These are phyloP conservation scores for Oreochromis mossambicus DNA, from an alignment of 2,797 vertebrate species.

Conservation along the genomic window DNA sequence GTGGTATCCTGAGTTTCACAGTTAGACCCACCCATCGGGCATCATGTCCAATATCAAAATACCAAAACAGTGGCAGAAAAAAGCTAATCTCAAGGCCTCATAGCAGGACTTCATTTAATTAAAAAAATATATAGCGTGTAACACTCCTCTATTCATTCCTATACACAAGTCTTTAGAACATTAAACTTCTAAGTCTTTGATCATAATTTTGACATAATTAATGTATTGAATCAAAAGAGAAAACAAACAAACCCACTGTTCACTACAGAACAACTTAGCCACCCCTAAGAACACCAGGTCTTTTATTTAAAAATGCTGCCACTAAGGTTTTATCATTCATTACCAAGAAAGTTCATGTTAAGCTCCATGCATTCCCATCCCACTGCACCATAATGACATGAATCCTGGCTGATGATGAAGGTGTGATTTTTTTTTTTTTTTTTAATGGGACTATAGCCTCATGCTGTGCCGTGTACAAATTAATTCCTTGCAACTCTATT, in stretches of 20 bases:
- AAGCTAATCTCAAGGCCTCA: background rate
- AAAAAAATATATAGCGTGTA: background rate
- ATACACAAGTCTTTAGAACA: background rate
- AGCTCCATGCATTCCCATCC: background rate
- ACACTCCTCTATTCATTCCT: background rate
- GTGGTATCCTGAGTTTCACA: background rate
- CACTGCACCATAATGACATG: background rate
- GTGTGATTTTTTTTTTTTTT: background rate
- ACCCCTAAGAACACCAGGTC: background rate
- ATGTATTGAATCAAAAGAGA: background rate
- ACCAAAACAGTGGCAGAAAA: background rate
- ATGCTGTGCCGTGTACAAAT: slow-evolving; percentile 36
- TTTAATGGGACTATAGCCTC: background rate
- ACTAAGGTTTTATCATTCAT: background rate
- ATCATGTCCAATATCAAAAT: background rate
- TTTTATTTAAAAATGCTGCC: background rate
- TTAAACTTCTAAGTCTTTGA: background rate
- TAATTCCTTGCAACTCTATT: slow-evolving; percentile 25
- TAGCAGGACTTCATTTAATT: background rate
- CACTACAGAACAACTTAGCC: background rate
- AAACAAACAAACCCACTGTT: background rate
- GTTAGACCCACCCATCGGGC: background rate
- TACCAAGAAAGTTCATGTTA: background rate
- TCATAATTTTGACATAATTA: background rate
- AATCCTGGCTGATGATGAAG: slow-evolving; percentile 8